phyloP scores from a whole-genome alignment of 2,113 vertebrate species.

The Trematocara zebra region DNA sequence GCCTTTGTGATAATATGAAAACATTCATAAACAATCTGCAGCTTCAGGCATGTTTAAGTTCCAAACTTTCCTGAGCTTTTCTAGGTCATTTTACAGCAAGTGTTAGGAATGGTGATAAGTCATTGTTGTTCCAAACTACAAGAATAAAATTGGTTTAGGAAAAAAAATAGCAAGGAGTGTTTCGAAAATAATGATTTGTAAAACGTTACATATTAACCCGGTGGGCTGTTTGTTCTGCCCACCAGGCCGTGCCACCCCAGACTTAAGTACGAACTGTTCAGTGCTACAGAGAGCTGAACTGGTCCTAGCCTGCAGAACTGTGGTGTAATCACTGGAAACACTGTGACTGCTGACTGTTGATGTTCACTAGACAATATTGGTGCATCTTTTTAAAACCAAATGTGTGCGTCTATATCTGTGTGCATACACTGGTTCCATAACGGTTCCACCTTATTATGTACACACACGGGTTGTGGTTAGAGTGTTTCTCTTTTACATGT shows the following conservation, averaged over 20 bases:
- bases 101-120: not conserved
- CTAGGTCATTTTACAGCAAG: not conserved
- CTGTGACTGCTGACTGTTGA: not conserved
- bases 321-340: constrained; percentile 1
- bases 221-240: not conserved
- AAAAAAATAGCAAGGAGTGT: not conserved
- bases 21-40: not conserved
- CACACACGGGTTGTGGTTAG: not conserved
- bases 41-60: not conserved
- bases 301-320: not conserved
- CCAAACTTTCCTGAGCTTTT: not conserved
- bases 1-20: not conserved
- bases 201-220: not conserved
- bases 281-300: not conserved
- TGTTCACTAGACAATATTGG: not conserved
- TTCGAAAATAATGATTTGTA: not conserved
- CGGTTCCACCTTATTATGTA: not conserved
- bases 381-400: not conserved
- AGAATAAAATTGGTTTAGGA: not conserved
- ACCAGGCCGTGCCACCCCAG: not conserved
- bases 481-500: not conserved
- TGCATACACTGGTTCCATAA: not conserved
- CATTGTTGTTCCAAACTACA: not conserved
- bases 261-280: not conserved
- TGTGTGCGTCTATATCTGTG: not conserved